Percentiles rank a stretch among this genome's conserved stretches.
These are phyloP conservation scores for Crossocerus cetratus DNA, from an alignment of 2,888 invertebrate species.

Conservation along the genomic window DNA sequence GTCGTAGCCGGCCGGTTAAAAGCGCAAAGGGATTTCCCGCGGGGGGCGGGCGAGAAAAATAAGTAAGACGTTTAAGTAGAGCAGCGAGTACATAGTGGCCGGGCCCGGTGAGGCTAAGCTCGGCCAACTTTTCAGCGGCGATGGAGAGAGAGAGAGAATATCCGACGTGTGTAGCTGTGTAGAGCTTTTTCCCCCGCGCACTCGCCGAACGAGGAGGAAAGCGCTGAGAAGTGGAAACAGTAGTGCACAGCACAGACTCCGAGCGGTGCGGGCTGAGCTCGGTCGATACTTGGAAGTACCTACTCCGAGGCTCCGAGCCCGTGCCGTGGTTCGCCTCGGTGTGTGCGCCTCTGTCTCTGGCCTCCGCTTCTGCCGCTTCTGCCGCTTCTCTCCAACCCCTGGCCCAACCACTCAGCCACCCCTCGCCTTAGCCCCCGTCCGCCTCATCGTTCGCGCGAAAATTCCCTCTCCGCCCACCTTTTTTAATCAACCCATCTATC, in stretches of 20 bases:
- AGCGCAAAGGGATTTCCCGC: too few relatives aligned
- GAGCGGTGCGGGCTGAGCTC: slow-evolving; percentile 62
- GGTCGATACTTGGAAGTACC: slow-evolving; percentile 74
- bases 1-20: too few relatives aligned
- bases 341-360: slow-evolving; percentile 31
- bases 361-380: not conserved
- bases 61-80: too few relatives aligned
- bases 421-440: slow-evolving; percentile 44
- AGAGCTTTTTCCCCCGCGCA: slow-evolving; percentile 53
- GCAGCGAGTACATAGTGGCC: too few relatives aligned
- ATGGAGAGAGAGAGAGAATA: slow-evolving; percentile 14
- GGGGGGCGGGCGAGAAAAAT: too few relatives aligned
- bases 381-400: not conserved
- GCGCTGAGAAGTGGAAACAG: slow-evolving; percentile 65
- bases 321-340: slow-evolving; percentile 36
- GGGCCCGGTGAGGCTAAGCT: too few relatives aligned
- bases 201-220: slow-evolving; percentile 45
- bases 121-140: not conserved
- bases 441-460: slow-evolving; percentile 40
- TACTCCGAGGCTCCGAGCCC: slow-evolving; percentile 66
- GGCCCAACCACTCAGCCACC: slow-evolving; percentile 1
- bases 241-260: slow-evolving; percentile 62
- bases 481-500: slow-evolving; percentile 35
- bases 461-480: slow-evolving; percentile 29
- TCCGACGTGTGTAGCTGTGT: slow-evolving; percentile 49